These are phyloP conservation scores for Bacillus rossius DNA, from an alignment of 1,140 invertebrate species.

Conservation along the genomic window DNA sequence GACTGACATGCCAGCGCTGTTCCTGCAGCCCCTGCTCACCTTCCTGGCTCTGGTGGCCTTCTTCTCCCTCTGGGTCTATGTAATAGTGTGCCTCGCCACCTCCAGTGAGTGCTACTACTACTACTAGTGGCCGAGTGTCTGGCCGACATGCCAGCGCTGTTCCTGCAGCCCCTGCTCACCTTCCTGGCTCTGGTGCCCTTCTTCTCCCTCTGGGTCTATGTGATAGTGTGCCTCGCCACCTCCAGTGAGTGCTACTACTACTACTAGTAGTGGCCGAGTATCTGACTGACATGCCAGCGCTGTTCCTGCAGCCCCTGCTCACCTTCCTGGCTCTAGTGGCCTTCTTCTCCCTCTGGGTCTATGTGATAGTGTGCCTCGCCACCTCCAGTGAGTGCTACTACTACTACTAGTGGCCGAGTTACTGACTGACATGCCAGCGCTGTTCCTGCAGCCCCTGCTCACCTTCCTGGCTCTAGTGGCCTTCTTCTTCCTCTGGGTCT, in stretches of 20 bases:
- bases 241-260: slow-evolving; percentile 64
- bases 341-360: slow-evolving; percentile 83
- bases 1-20: slow-evolving; percentile 75
- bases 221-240: slow-evolving; percentile 66
- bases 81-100: slow-evolving; percentile 66
- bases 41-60: slow-evolving; percentile 73
- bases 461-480: slow-evolving; percentile 72
- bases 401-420: too few relatives aligned
- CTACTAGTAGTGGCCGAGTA: too few relatives aligned
- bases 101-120: slow-evolving; percentile 64
- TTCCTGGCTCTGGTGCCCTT: slow-evolving; percentile 73
- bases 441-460: slow-evolving; percentile 82
- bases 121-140: too few relatives aligned
- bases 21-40: slow-evolving; percentile 83
- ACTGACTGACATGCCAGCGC: slow-evolving; percentile 72
- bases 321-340: slow-evolving; percentile 72
- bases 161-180: slow-evolving; percentile 83
- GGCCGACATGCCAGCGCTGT: slow-evolving; percentile 75
- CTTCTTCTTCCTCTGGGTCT: slow-evolving; percentile 83
- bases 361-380: slow-evolving; percentile 64
- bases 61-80: slow-evolving; percentile 77
- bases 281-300: slow-evolving; percentile 72
- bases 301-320: slow-evolving; percentile 82
- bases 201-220: slow-evolving; percentile 77
- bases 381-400: slow-evolving; percentile 66